A percentile compares a stretch with the other conserved stretches of the same genome.
Conservation (phyloP, 1,140 invertebrate species). For the Ips typographus region DNA sequence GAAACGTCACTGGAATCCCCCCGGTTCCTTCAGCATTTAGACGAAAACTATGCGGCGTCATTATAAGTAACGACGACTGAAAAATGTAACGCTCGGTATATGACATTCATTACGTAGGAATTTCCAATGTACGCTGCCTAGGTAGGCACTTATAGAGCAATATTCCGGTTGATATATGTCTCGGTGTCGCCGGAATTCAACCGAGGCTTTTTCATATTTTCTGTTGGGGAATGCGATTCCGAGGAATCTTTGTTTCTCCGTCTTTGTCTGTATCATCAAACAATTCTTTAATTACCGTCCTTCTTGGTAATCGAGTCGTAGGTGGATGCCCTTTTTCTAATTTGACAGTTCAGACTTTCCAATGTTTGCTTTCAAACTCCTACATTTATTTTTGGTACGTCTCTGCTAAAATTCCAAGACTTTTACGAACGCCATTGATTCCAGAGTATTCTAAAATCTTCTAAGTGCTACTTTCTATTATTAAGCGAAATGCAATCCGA, state of each 20-base stretch:
- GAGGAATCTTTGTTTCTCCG: slow-evolving; percentile 3
- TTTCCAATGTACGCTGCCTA: slow-evolving; percentile 20
- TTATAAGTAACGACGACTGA: slow-evolving; percentile 19
- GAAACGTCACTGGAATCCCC: not conserved
- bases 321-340: too few relatives aligned
- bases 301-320: too few relatives aligned
- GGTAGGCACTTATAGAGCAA: slow-evolving; percentile 25
- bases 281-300: slow-evolving; percentile 13
- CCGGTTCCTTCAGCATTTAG: not conserved
- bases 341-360: too few relatives aligned
- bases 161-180: slow-evolving; percentile 24
- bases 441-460: not conserved
- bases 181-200: slow-evolving; percentile 11
- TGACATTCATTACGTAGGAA: slow-evolving; percentile 28
- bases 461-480: slow-evolving; percentile 10
- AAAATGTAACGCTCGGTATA: slow-evolving; percentile 28
- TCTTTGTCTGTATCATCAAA: not conserved
- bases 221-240: not conserved
- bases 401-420: not conserved
- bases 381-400: too few relatives aligned
- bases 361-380: too few relatives aligned
- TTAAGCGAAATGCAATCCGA: slow-evolving; percentile 18
- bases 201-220: slow-evolving; percentile 22
- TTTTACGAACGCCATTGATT: not conserved
- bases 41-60: slow-evolving; percentile 21